Evolutionary conservation across 2,888 invertebrate genomes (phyloP).

Genomic region (Pyrrhia umbra): DNA sequence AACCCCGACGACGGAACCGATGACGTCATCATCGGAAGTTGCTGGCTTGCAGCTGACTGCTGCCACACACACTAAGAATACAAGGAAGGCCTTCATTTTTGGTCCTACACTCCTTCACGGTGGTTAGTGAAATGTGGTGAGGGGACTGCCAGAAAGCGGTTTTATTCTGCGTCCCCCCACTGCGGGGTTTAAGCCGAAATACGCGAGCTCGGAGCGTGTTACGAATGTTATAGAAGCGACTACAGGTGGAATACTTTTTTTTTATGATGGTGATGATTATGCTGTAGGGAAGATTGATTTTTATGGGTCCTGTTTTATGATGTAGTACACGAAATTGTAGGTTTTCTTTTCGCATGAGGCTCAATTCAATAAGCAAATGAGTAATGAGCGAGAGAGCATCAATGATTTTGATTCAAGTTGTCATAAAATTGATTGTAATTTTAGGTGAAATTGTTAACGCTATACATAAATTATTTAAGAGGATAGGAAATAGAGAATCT

Average conservation of each 20-base stretch:
- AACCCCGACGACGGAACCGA: conserved; percentile 92
- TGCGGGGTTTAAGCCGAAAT: conserved; percentile 73
- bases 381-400: background rate
- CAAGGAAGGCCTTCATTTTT: conserved; percentile 83
- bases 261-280: conserved; percentile 47
- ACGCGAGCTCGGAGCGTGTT: conserved; percentile 69
- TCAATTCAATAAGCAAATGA: background rate
- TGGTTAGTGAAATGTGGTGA: conserved; percentile 83
- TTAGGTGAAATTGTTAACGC: conserved; percentile 20
- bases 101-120: conserved; percentile 70
- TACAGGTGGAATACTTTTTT: conserved; percentile 64
- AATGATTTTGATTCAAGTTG: background rate
- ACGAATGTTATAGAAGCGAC: conserved; percentile 69
- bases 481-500: conserved; percentile 2
- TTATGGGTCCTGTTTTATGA: conserved; percentile 20
- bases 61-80: conserved; percentile 87
- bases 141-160: conserved; percentile 78
- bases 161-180: conserved; percentile 86
- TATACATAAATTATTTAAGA: background rate
- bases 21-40: conserved; percentile 88
- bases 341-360: background rate
- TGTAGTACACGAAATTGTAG: background rate
- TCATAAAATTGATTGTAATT: background rate
- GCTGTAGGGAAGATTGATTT: conserved; percentile 23
- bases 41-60: conserved; percentile 86